Percentiles rank a stretch among this genome's conserved stretches.
These are phyloP conservation scores for Escarpia spicata DNA, from an alignment of 2,888 invertebrate species.

Conservation along the genomic window DNA sequence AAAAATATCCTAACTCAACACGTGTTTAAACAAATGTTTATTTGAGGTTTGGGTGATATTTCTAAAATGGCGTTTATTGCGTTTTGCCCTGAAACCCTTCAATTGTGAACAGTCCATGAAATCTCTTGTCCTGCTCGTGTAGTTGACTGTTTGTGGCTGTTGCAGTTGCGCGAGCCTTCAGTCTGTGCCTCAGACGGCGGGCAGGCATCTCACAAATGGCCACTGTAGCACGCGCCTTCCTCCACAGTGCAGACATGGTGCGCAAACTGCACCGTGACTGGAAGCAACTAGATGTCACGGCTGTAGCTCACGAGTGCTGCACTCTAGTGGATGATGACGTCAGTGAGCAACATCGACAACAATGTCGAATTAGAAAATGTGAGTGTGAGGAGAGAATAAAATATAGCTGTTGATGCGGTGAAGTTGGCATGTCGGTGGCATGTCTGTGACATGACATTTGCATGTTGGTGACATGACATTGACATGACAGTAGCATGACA, in stretches of 20 bases:
- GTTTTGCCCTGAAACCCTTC: too few species aligned
- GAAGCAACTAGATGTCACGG: slow-evolving; percentile 25
- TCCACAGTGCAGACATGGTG: slow-evolving; percentile 25
- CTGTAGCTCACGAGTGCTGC: slow-evolving; percentile 25
- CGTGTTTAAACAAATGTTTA: too few species aligned
- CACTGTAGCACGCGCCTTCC: slow-evolving; percentile 26
- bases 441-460: not conserved
- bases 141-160: not conserved
- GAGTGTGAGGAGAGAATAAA: not conserved
- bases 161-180: slow-evolving; percentile 26
- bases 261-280: slow-evolving; percentile 27
- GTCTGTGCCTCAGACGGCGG: slow-evolving; percentile 23
- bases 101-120: too few species aligned
- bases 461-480: not conserved
- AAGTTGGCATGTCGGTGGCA: not conserved
- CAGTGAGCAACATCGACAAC: not conserved
- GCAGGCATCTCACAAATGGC: slow-evolving; percentile 30
- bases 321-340: not conserved
- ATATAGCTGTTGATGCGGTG: not conserved
- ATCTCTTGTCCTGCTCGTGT: not conserved
- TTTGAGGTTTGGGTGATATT: too few species aligned
- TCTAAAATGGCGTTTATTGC: too few species aligned
- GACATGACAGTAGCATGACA: not conserved
- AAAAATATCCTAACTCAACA: too few species aligned
- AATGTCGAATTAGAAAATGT: not conserved